A percentile compares a stretch with the other conserved stretches of the same genome.
Conservation (phyloP, 2,797 vertebrate species). For the Esox lucius region DNA sequence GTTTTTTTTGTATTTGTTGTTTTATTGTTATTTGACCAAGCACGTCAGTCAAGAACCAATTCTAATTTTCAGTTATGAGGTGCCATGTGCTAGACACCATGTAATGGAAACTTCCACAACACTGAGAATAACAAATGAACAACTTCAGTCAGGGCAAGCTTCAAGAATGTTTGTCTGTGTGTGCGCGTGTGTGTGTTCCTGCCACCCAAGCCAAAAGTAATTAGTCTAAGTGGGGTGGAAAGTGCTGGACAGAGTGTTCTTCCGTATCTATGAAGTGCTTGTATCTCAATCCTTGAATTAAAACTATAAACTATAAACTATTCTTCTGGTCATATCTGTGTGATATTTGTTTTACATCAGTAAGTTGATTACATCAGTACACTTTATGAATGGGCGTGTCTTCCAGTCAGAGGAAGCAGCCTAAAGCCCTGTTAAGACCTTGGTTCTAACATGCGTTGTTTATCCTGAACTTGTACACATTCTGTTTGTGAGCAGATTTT, state of each 20-base stretch:
- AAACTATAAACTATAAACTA: not conserved
- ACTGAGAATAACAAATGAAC: conserved; percentile 1
- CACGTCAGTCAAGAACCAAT: no score
- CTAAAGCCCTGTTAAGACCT: no score
- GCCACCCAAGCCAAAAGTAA: not conserved
- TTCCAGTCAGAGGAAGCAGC: no score
- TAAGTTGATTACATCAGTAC: no score
- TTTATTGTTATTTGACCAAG: not conserved
- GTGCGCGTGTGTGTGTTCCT: not conserved
- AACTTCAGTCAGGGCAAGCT: not conserved
- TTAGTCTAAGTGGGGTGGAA: not conserved
- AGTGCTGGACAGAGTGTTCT: not conserved
- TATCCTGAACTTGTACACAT: no score
- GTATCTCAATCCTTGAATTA: not conserved
- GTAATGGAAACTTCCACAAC: not conserved
- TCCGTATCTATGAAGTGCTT: not conserved
- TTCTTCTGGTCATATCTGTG: no score
- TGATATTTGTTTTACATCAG: no score
- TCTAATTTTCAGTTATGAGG: not conserved
- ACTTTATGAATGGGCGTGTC: no score
- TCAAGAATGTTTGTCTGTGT: not conserved
- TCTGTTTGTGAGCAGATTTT: no score
- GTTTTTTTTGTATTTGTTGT: not conserved
- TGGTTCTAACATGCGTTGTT: no score
- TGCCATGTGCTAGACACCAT: not conserved